Evolutionary conservation across 64 coral and sea anemone species (phyloP).

Genomic region (Trachythela sp.): DNA sequence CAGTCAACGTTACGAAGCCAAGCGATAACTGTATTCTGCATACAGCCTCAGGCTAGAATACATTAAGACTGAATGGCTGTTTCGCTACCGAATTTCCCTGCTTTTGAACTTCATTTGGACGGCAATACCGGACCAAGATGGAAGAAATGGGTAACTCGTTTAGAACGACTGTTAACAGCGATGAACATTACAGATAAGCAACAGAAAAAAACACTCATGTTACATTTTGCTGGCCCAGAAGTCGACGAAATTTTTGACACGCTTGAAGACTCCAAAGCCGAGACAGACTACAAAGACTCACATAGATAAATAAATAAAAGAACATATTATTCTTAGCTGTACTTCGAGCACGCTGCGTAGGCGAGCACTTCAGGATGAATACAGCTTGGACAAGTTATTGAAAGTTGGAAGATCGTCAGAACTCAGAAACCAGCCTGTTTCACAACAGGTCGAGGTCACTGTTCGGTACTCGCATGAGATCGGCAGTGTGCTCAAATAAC

Average conservation of each 20-base stretch:
- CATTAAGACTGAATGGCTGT: not conserved
- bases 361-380: conserved; percentile 19
- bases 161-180: conserved; percentile 17
- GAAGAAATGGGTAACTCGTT: conserved; percentile 58
- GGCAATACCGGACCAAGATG: conserved; percentile 49
- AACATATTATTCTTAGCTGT: conserved; percentile 31
- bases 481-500: too few species aligned
- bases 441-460: too few species aligned
- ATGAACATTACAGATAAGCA: conserved; percentile 36
- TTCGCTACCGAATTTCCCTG: conserved; percentile 42
- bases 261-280: conserved; percentile 39
- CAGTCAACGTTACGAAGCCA: too few species aligned
- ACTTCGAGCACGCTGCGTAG: conserved; percentile 19
- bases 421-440: too few species aligned
- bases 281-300: conserved; percentile 42
- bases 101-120: conserved; percentile 48
- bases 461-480: too few species aligned
- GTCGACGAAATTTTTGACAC: conserved; percentile 70
- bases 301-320: conserved; percentile 27
- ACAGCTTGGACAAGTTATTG: conserved; percentile 9
- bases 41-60: not conserved
- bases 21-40: not conserved
- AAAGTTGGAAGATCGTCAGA: conserved; percentile 20
- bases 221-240: conserved; percentile 47
- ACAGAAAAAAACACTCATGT: conserved; percentile 45